phyloP scores from a whole-genome alignment of 2,797 vertebrate species.

The Pangasius krempfi region DNA sequence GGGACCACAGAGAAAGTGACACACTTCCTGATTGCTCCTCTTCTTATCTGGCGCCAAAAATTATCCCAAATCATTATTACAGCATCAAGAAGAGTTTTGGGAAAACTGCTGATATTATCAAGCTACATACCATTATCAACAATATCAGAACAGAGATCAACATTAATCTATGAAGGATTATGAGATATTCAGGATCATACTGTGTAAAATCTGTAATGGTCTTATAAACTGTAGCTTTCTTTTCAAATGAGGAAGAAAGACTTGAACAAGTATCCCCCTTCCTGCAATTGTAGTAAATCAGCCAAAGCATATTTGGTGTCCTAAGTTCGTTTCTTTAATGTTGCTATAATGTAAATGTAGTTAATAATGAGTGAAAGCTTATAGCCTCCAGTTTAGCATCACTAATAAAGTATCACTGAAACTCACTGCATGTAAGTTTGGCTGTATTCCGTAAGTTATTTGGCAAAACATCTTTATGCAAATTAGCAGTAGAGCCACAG shows the following conservation, averaged over 20 bases:
- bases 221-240: not conserved
- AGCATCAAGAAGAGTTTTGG: not conserved
- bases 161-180: not conserved
- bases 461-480: not conserved
- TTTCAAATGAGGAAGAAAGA: not conserved
- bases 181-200: not conserved
- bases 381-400: not conserved
- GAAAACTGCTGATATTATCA: not conserved
- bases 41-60: not conserved
- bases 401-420: not conserved
- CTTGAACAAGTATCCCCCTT: not conserved
- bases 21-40: conserved; percentile 32
- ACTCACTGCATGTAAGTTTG: not conserved
- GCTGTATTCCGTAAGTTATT: not conserved
- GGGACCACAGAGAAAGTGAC: conserved; percentile 1
- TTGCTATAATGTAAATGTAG: not conserved
- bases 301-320: not conserved
- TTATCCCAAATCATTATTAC: not conserved
- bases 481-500: not conserved
- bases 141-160: not conserved
- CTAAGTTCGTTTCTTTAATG: not conserved
- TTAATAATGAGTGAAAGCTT: not conserved
- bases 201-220: not conserved
- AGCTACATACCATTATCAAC: not conserved
- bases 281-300: not conserved